phyloP scores from a whole-genome alignment of 2,888 invertebrate species.

The Euplexia lucipara region DNA sequence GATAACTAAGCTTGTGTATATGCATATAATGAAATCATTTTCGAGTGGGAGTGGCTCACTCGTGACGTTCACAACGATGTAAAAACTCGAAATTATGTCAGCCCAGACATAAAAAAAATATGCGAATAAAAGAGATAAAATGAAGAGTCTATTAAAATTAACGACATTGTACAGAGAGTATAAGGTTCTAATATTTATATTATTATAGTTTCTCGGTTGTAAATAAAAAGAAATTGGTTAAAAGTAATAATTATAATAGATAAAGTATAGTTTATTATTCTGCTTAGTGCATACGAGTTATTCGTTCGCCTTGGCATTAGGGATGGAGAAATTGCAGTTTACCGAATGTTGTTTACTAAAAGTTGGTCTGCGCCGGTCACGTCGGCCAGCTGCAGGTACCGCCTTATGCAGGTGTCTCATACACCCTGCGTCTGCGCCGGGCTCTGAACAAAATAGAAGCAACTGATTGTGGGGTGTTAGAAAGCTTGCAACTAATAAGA shows the following conservation, averaged over 20 bases:
- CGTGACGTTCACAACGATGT: conserved; percentile 28
- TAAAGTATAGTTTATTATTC: conserved; percentile 70
- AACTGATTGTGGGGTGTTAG: conserved; percentile 40
- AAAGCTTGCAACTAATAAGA: conserved; percentile 64
- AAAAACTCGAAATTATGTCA: conserved; percentile 41
- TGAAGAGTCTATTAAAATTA: conserved; percentile 79
- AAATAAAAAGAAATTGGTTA: conserved; percentile 80
- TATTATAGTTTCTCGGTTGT: conserved; percentile 75
- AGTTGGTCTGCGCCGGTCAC: conserved; percentile 27
- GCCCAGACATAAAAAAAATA: conserved; percentile 42
- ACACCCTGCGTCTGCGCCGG: not conserved
- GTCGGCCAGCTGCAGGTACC: too few relatives aligned
- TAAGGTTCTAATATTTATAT: conserved; percentile 86
- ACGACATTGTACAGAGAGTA: conserved; percentile 86
- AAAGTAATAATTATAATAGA: conserved; percentile 68
- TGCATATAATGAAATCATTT: conserved; percentile 39
- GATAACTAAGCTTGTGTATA: conserved; percentile 48
- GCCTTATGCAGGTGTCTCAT: too few relatives aligned
- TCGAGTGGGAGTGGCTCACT: conserved; percentile 24
- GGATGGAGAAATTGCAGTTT: conserved; percentile 57
- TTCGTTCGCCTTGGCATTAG: conserved; percentile 59
- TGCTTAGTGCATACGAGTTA: conserved; percentile 67
- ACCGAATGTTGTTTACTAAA: conserved; percentile 52
- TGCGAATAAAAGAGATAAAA: conserved; percentile 55
- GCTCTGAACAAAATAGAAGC: conserved; percentile 24